Evolutionary conservation across 2,113 vertebrate genomes (phyloP), one percentile per base, ranked within the genome.

Genomic region (Gopherus flavomarginatus): DNA sequence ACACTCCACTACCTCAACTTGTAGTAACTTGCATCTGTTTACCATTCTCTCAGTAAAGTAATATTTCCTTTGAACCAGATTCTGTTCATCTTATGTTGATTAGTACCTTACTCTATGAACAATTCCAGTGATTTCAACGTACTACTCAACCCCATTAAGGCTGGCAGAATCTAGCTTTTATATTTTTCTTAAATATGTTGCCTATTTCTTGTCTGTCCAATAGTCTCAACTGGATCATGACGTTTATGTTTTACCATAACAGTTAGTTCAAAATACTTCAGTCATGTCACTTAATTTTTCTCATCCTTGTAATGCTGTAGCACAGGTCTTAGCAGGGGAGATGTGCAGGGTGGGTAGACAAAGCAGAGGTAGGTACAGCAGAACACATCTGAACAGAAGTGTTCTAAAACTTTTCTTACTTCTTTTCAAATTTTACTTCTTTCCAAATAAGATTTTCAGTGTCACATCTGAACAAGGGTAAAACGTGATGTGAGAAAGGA

Each of bases 291-390:
- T 59, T 59, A 13, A 79, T 90, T 79, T 11, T 52, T 90, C 88
- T 77, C 47, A 29, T 31, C 35, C 49, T 2, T 88, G 3, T 27
- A 44, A 80, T 21, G 83, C 50, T 10, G 78, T 10, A 59, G 12
- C 57, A 59, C 57, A 59, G 0, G 0, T 22, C 35, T 72, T 47
- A 89, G 5, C 14, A 26, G 79, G 26, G 13, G 9, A 94, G 38
- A 88, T 78, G 22, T 91, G 31, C 59, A 42, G 8, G 80, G 81
- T 3, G 22, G 83, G 17, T 69, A 81, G 29, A 81, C 24, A 44
- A 92, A 85, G 2, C 1, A 84, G 21, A 87, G 57, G 11, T 13
- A 29, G 38, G 1, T 42, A 80, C 52, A 77, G 88, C 49, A 84
- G 69, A 6, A 85, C 2, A 53, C 50, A 50, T 42, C 44, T 5